Evolutionary conservation across 1,140 invertebrate genomes (phyloP).

Genomic region (Lerema accius): DNA sequence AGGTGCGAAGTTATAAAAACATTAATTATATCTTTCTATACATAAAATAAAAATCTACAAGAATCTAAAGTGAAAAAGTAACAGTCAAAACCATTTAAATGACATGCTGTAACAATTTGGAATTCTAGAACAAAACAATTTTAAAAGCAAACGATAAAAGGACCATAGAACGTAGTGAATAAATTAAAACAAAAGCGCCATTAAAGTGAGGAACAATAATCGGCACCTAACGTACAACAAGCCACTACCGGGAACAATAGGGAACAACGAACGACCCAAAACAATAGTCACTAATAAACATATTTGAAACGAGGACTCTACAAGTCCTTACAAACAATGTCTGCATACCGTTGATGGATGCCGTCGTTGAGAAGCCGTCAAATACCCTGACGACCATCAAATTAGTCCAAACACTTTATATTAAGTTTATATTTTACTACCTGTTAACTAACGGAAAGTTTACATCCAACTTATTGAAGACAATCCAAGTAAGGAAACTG

Average conservation of each 20-base stretch:
- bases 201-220: slow-evolving; percentile 50
- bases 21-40: not conserved
- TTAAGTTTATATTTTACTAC: slow-evolving; percentile 49
- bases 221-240: slow-evolving; percentile 45
- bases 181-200: slow-evolving; percentile 39
- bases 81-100: not conserved
- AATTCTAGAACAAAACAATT: too few species aligned
- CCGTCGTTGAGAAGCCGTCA: slow-evolving; percentile 38
- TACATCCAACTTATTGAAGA: slow-evolving; percentile 43
- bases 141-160: slow-evolving; percentile 4
- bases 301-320: slow-evolving; percentile 58
- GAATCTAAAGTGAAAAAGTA: not conserved
- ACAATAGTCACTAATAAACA: slow-evolving; percentile 61
- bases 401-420: slow-evolving; percentile 33
- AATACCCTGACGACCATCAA: slow-evolving; percentile 29
- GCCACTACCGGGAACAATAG: slow-evolving; percentile 49
- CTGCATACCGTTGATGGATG: slow-evolving; percentile 53
- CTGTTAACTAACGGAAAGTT: slow-evolving; percentile 39
- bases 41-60: not conserved
- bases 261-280: slow-evolving; percentile 50
- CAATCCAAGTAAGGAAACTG: slow-evolving; percentile 39
- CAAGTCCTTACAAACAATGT: slow-evolving; percentile 49
- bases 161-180: slow-evolving; percentile 35
- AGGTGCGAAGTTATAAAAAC: too few species aligned
- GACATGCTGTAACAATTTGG: not conserved